Evolutionary conservation across 1,140 invertebrate genomes (phyloP), one percentile per base, ranked within the genome.

Genomic region (Zaprionus tsacasi): DNA sequence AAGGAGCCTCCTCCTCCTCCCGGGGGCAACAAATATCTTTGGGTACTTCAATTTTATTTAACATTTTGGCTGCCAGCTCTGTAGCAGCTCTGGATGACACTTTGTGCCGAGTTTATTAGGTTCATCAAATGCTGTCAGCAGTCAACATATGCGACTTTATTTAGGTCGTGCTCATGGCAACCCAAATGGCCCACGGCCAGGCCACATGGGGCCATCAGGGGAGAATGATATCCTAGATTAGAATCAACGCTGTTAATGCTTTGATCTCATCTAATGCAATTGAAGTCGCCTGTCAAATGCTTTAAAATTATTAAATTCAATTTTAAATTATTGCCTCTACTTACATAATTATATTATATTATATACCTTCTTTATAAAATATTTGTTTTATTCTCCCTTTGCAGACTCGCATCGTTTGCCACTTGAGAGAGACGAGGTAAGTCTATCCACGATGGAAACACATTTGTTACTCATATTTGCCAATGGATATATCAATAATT

Each of bases 1-100:
- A n/a, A n/a, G n/a, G n/a, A n/a, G n/a, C n/a, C n/a, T n/a, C n/a
- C n/a, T n/a, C n/a, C n/a, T n/a, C n/a, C n/a, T n/a, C n/a, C n/a
- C n/a, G n/a, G 50, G 33, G 67, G 68, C 55, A 25, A 57, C 69
- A 10, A 72, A 72, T 71, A 36, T 71, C 58, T 66, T 43, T 50
- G 74, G 70, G 70, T 50, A 79, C 81, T 89, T 88, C 81, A 80
- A 80, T 88, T 88, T 88, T 88, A 88, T 88, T 81, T 80, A 88
- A 78, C 83, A 78, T 78, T 88, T 80, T 58, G 69, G 65, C 72
- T 48, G 58, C 55, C 87, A 69, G 56, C 38, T 71, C 76, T 88
- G 80, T n/a, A n/a, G n/a, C n/a, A 40, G 48, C 38, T 71, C 76
- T 88, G 80, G 88, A 80, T 88, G 79, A 69, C 82, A 87, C 83